phyloP scores from a whole-genome alignment of 2,888 invertebrate species.

The Chrysotoxum bicinctum region DNA sequence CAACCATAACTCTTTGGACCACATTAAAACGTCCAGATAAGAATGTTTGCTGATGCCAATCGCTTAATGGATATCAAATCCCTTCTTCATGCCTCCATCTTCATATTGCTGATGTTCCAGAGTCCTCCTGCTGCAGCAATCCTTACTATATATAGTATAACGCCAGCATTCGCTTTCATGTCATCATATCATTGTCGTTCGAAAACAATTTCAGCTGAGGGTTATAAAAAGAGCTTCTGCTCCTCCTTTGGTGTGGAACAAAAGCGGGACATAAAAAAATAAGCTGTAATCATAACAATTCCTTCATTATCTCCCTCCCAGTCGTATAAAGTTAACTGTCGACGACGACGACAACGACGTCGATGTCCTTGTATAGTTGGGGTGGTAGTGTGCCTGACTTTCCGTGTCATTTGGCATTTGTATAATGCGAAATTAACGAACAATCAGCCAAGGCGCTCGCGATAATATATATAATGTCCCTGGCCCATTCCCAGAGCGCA shows the following conservation, averaged over 20 bases:
- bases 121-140: conserved; percentile 6
- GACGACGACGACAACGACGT: background rate
- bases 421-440: conserved; percentile 70
- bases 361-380: background rate
- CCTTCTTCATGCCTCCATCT: conserved; percentile 11
- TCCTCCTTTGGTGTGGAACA: background rate
- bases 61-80: conserved; percentile 73
- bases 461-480: conserved; percentile 50
- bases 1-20: conserved; percentile 66
- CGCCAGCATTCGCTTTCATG: conserved; percentile 55
- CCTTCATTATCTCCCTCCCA: conserved; percentile 58
- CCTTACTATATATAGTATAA: background rate
- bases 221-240: conserved; percentile 36
- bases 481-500: background rate
- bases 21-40: conserved; percentile 71
- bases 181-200: conserved; percentile 66
- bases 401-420: conserved; percentile 73
- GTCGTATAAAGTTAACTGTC: conserved; percentile 7
- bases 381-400: conserved; percentile 41
- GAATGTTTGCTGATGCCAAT: conserved; percentile 70
- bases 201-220: conserved; percentile 64
- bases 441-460: conserved; percentile 65
- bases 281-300: conserved; percentile 54
- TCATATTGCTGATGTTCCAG: background rate
- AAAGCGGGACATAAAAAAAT: conserved; percentile 16